Conservation (phyloP, 2,797 vertebrate genomes). For the Hydrophis major region DNA sequence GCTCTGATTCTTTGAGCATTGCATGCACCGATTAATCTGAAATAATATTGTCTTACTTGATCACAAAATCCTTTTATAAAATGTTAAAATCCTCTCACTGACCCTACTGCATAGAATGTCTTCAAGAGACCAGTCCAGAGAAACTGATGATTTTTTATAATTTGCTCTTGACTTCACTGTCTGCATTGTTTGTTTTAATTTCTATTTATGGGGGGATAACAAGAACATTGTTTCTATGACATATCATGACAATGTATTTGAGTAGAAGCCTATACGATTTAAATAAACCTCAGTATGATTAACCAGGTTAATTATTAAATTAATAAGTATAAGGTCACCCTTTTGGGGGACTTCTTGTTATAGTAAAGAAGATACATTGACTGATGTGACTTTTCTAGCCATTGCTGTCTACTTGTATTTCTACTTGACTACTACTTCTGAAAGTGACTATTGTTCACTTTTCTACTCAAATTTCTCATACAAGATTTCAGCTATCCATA, state of each 20-base stretch:
- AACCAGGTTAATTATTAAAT: slow-evolving; percentile 16
- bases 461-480: background rate
- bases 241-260: background rate
- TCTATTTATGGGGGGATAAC: slow-evolving; percentile 16
- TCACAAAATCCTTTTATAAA: background rate
- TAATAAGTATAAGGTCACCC: slow-evolving; percentile 15
- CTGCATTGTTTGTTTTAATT: background rate
- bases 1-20: background rate
- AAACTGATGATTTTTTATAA: background rate
- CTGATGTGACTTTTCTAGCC: fast-evolving
- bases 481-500: background rate
- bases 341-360: fast-evolving
- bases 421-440: background rate
- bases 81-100: background rate
- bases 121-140: background rate
- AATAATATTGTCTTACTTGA: background rate
- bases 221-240: slow-evolving; percentile 39
- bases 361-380: background rate
- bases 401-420: fast-evolving
- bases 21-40: background rate
- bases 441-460: background rate
- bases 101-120: background rate
- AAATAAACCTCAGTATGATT: background rate
- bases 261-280: background rate
- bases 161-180: background rate